Evolutionary conservation across 1,140 invertebrate species (phyloP).

Genomic region (Ericerus pela): DNA sequence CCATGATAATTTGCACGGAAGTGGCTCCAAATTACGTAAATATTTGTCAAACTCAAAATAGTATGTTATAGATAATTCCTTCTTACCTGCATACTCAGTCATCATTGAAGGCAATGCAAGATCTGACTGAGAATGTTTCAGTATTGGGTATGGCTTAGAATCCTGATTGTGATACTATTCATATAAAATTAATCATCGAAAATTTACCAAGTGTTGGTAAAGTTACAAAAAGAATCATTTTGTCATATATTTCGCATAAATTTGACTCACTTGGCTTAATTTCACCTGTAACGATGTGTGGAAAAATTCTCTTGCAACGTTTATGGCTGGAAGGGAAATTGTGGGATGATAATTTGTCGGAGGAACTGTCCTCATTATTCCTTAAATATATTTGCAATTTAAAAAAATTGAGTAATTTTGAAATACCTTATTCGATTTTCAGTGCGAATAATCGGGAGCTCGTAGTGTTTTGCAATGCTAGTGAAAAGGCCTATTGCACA

Average conservation of each 20-base stretch:
- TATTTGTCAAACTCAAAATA: conserved; percentile 22
- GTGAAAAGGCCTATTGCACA: background rate
- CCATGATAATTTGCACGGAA: background rate
- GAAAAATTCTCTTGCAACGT: background rate
- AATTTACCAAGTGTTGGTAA: background rate
- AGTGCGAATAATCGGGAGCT: too few species aligned
- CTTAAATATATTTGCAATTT: background rate
- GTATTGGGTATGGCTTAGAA: background rate
- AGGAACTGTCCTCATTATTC: background rate
- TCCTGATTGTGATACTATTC: background rate
- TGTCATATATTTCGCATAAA: background rate
- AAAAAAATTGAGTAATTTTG: background rate
- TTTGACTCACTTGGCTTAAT: background rate
- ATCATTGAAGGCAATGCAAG: background rate
- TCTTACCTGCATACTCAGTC: background rate
- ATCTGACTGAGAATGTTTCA: background rate
- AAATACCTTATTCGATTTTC: background rate
- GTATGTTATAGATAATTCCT: too few species aligned
- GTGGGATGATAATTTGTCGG: background rate
- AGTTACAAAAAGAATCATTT: background rate
- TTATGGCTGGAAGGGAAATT: too few species aligned
- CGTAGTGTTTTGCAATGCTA: conserved; percentile 2
- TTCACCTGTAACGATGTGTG: background rate
- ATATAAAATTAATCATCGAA: background rate
- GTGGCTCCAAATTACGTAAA: background rate